phyloP scores from a whole-genome alignment of 2,888 invertebrate species.

The Poecilobothrus nobilitatus region DNA sequence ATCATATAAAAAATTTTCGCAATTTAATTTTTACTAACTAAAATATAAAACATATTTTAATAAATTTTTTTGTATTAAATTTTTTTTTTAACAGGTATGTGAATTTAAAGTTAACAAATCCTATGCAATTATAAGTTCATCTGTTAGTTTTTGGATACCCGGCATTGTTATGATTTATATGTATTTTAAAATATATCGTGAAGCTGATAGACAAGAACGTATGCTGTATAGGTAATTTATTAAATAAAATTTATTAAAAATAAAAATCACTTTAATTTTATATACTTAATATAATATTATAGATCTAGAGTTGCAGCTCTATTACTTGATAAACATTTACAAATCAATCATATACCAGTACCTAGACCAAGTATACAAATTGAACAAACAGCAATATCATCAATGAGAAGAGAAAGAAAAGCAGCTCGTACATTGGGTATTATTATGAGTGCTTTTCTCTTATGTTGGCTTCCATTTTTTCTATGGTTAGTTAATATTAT shows the following conservation, averaged over 20 bases:
- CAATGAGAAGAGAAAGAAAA: conserved; percentile 81
- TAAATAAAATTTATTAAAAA: background rate
- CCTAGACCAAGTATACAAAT: conserved; percentile 58
- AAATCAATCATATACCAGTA: conserved; percentile 81
- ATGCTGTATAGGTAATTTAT: conserved; percentile 66
- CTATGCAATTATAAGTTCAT: conserved; percentile 80
- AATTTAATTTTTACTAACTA: too few species aligned
- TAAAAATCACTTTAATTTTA: background rate
- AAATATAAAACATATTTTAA: too few species aligned
- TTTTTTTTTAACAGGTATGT: conserved; percentile 46
- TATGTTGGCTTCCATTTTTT: conserved; percentile 95
- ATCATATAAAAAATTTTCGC: too few species aligned
- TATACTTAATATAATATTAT: conserved; percentile 27
- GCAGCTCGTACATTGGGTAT: conserved; percentile 91
- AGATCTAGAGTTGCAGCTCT: conserved; percentile 85
- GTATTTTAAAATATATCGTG: conserved; percentile 81
- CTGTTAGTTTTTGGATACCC: conserved; percentile 89
- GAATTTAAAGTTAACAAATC: conserved; percentile 77
- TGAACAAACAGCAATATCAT: conserved; percentile 69
- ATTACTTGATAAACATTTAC: conserved; percentile 77
- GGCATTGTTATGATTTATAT: conserved; percentile 88
- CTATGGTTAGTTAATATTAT: conserved; percentile 59
- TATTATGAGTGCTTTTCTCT: conserved; percentile 90
- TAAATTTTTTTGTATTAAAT: too few species aligned
- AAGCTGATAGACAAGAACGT: conserved; percentile 75